A percentile compares a stretch with the other conserved stretches of the same genome.
Conservation (phyloP, 2,888 invertebrate species). For the Odiellus spinosus region DNA sequence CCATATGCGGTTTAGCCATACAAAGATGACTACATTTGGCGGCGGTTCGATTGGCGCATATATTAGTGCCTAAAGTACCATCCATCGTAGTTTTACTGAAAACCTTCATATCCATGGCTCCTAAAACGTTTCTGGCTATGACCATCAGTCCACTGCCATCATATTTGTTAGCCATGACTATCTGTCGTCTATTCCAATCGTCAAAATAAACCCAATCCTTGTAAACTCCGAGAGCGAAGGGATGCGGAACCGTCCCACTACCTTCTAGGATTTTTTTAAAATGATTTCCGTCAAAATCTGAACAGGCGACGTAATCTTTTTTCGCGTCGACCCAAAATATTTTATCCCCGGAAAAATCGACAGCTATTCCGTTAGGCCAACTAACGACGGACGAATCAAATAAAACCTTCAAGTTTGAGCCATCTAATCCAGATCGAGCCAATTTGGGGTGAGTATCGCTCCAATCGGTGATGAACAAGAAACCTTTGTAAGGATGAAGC, state of each 20-base stretch:
- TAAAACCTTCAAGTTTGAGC: conserved; percentile 34
- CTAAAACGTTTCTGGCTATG: conserved; percentile 45
- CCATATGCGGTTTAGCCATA: conserved; percentile 51
- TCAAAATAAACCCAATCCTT: conserved; percentile 75
- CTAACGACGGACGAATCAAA: conserved; percentile 42
- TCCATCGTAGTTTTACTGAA: conserved; percentile 25
- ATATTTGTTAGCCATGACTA: conserved; percentile 64
- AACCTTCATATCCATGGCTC: conserved; percentile 63
- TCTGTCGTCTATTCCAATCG: conserved; percentile 59
- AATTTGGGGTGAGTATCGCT: conserved; percentile 57
- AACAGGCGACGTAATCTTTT: conserved; percentile 60
- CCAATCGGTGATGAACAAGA: conserved; percentile 78
- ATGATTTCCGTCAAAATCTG: conserved; percentile 49
- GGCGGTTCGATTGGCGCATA: conserved; percentile 38
- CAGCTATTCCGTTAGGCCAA: conserved; percentile 75
- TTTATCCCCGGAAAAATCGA: conserved; percentile 61
- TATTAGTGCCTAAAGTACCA: conserved; percentile 54
- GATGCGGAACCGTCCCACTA: conserved; percentile 43
- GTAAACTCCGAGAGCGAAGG: conserved; percentile 68
- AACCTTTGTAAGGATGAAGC: conserved; percentile 61
- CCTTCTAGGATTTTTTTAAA: conserved; percentile 49
- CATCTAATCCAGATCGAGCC: conserved; percentile 62
- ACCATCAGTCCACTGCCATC: conserved; percentile 45
- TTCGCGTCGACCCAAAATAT: conserved; percentile 79
- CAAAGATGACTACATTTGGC: conserved; percentile 55